Evolutionary conservation across 1,140 invertebrate genomes (phyloP).

Genomic region (Megathymus violae): DNA sequence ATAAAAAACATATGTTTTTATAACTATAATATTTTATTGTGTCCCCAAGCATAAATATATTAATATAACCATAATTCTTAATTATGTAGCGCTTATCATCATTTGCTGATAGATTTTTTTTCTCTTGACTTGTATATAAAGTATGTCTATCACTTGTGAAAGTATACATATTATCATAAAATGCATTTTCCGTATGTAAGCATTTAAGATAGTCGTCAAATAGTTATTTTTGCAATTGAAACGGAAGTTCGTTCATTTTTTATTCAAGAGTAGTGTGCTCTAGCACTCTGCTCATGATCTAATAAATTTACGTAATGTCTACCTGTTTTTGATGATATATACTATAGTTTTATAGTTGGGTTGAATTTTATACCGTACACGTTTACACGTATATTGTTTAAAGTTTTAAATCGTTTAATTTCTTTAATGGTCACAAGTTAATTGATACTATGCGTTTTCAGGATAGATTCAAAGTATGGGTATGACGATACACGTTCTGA

Average conservation of each 20-base stretch:
- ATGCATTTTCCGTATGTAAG: no score
- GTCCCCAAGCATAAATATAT: background rate
- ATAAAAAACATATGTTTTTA: no score
- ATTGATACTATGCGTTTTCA: constrained; percentile 32
- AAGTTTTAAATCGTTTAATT: no score
- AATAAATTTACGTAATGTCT: constrained; percentile 9
- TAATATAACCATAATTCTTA: no score
- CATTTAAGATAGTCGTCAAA: no score
- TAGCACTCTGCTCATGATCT: constrained; percentile 1
- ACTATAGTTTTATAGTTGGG: background rate
- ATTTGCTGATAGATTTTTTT: no score
- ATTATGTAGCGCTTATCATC: no score
- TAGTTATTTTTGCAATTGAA: no score
- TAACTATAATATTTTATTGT: no score
- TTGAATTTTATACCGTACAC: constrained; percentile 8
- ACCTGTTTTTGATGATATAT: constrained; percentile 3
- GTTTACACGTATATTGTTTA: background rate
- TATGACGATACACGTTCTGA: constrained; percentile 4
- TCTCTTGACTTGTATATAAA: no score
- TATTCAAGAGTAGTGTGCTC: constrained; percentile 7
- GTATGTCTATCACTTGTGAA: no score
- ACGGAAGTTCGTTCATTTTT: background rate
- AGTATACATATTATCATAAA: no score
- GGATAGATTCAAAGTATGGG: constrained; percentile 32
- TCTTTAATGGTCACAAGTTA: constrained; percentile 10